Evolutionary conservation across 2,113 vertebrate genomes (phyloP), one percentile per base, ranked within the genome.

Genomic region (Charadrius vociferus): DNA sequence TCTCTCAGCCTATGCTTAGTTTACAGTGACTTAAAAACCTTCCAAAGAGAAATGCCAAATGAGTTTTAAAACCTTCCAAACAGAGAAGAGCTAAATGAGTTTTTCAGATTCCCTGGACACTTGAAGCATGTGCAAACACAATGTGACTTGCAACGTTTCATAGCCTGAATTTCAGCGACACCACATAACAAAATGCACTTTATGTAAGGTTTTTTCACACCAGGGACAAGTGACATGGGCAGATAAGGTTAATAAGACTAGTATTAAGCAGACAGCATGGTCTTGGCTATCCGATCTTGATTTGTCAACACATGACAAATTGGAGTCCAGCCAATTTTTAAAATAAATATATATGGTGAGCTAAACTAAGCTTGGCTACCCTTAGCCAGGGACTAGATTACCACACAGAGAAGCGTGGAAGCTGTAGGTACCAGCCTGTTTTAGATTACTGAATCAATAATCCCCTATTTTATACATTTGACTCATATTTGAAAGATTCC

Each of bases 51-150:
- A 52, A 79, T 41, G 52, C 66, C 97, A 95, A 75, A 95, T 61
- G 43, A 82, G 73, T 81, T 97, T 96, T 96, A 89, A 88, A 91
- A 63, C 30, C 88, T 96, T 96, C 95, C 97, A 97, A 95, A 81
- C 9, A 93, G 37, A 75, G 78, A 29, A 65, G 58, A 88, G 34
- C 10, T 34, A 86, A 82, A 97, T 96, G 96, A 93, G 84, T 95
- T 98, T 97, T 98, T 90, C 97, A 98, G 97, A 97, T 79, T 43
- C 23, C 47, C 21, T 52, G 68, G 74, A 62, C 14, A 23, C 45
- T 75, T 41, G 22, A 56, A 79, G 24, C 34, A 21, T 62, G 58
- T 63, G 86, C 81, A 94, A 96, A 81, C 78, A 52, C 70, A 88
- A 41, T 63, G 92, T 63, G 55, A 86, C 47, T 47, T 23, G 29